phyloP scores from a whole-genome alignment of 2,888 invertebrate genomes.

The Heterodera filipjevi region DNA sequence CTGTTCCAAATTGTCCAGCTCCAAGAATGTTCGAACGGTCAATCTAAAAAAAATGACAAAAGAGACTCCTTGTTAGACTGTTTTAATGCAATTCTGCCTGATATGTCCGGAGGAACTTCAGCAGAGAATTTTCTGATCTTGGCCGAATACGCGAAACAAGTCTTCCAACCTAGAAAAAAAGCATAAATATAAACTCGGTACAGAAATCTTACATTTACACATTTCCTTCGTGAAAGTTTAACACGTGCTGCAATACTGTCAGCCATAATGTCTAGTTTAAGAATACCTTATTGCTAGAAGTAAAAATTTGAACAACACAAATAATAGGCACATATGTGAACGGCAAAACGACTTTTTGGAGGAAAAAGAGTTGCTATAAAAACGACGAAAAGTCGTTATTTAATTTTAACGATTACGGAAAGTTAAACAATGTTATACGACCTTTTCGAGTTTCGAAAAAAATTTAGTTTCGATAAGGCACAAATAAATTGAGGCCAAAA shows the following conservation, averaged over 20 bases:
- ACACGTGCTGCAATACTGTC: conserved; percentile 10
- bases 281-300: background rate
- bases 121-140: background rate
- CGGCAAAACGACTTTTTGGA: too few relatives aligned
- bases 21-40: conserved; percentile 92
- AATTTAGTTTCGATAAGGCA: too few relatives aligned
- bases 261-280: background rate
- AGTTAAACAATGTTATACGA: too few relatives aligned
- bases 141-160: background rate
- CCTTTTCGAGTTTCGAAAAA: too few relatives aligned
- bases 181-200: background rate
- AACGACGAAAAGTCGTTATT: too few relatives aligned
- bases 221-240: conserved; percentile 9
- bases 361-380: too few relatives aligned
- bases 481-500: too few relatives aligned
- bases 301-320: too few relatives aligned
- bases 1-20: conserved; percentile 97
- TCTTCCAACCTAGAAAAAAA: background rate
- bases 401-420: too few relatives aligned
- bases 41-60: conserved; percentile 37
- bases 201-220: background rate
- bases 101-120: conserved; percentile 1
- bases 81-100: background rate
- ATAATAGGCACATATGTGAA: too few relatives aligned
- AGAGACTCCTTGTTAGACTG: background rate